Conservation (phyloP, 2,888 invertebrate species). For the Zaprionus bogoriensis region DNA sequence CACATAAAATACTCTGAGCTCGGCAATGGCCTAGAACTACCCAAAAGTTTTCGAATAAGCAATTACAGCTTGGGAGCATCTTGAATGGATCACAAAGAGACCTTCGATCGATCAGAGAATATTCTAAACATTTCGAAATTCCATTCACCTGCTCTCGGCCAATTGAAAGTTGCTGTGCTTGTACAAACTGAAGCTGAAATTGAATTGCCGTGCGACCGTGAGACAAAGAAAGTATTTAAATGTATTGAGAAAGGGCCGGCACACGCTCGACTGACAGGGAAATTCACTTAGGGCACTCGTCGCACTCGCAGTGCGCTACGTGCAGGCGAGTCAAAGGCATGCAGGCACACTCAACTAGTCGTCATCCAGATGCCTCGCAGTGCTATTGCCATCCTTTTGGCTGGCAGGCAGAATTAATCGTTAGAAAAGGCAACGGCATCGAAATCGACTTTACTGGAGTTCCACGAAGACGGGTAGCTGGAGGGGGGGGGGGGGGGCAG, state of each 20-base stretch:
- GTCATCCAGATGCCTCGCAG: constrained; percentile 1
- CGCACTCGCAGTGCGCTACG: not conserved
- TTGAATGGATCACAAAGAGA: too few relatives aligned
- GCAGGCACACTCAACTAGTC: constrained; percentile 23
- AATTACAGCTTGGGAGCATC: too few relatives aligned
- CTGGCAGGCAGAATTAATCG: constrained; percentile 52
- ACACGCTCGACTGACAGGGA: not conserved
- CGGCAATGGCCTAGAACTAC: too few relatives aligned
- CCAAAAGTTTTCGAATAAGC: too few relatives aligned
- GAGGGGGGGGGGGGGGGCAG: not conserved
- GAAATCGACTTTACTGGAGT: constrained; percentile 41
- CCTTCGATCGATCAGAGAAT: too few relatives aligned
- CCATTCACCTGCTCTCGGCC: not conserved
- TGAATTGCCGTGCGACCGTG: not conserved
- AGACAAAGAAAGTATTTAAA: not conserved
- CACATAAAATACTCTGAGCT: not conserved
- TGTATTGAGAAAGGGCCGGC: constrained; percentile 1
- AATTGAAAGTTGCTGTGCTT: not conserved
- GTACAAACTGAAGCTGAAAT: not conserved
- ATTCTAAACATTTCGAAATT: not conserved
- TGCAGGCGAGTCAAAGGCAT: constrained; percentile 21
- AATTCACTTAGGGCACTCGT: constrained; percentile 4
- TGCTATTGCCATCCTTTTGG: constrained; percentile 16
- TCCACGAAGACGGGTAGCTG: not conserved
- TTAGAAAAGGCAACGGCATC: constrained; percentile 28